Evolutionary conservation across 2,888 invertebrate species (phyloP).

Genomic region (Rhaphigaster nebulosa): DNA sequence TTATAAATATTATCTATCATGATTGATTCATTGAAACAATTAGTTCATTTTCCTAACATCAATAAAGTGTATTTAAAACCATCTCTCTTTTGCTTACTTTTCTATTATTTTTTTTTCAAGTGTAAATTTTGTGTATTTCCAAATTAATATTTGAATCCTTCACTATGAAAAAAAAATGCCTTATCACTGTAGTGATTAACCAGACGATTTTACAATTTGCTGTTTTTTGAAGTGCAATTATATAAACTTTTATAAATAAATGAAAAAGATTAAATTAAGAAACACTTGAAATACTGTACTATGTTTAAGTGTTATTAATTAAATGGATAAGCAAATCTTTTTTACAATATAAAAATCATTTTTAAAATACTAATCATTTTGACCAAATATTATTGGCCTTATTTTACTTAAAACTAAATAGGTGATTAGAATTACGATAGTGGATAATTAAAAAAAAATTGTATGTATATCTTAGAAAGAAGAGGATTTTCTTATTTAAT

Average conservation of each 20-base stretch:
- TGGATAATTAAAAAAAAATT: not conserved
- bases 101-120: not conserved
- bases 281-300: slow-evolving; percentile 1
- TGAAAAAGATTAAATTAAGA: not conserved
- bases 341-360: slow-evolving; percentile 42
- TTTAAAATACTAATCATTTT: slow-evolving; percentile 27
- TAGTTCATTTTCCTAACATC: not conserved
- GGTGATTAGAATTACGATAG: not conserved
- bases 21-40: not conserved
- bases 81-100: not conserved
- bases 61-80: not conserved
- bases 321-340: slow-evolving; percentile 38
- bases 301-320: slow-evolving; percentile 40
- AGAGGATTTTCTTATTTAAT: not conserved
- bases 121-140: not conserved
- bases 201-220: slow-evolving; percentile 41
- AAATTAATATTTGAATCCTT: slow-evolving; percentile 16
- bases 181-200: slow-evolving; percentile 41
- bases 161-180: slow-evolving; percentile 27
- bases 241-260: slow-evolving; percentile 39
- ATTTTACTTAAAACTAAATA: slow-evolving; percentile 23
- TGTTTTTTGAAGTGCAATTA: slow-evolving; percentile 50
- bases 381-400: slow-evolving; percentile 49
- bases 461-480: slow-evolving; percentile 7
- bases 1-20: not conserved